These are phyloP conservation scores for Mus spicilegus DNA, from an alignment of 2,113 vertebrate genomes.

Conservation along the genomic window DNA sequence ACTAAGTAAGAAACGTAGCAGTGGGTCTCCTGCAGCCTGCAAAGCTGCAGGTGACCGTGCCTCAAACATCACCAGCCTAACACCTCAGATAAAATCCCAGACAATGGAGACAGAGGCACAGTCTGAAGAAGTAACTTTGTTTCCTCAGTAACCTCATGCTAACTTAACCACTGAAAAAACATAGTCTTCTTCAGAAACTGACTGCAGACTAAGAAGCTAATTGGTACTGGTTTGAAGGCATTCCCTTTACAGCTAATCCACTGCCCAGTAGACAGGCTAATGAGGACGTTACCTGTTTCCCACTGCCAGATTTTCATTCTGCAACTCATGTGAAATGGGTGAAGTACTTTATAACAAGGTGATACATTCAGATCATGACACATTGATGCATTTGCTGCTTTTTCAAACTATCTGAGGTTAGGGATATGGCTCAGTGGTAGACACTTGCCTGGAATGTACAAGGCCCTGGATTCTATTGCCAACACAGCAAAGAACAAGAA, in stretches of 20 bases:
- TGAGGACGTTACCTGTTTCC: neutral
- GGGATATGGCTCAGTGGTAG: neutral
- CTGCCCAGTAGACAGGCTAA: neutral
- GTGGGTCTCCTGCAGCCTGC: neutral
- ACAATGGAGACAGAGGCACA: neutral
- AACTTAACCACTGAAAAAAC: neutral
- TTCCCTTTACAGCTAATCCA: neutral
- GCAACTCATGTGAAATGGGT: conserved; percentile 21
- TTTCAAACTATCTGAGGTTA: conserved; percentile 43
- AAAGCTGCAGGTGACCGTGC: neutral
- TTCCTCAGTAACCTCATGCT: neutral
- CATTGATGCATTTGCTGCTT: neutral
- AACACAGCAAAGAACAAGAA: neutral
- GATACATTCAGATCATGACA: neutral
- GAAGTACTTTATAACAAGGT: conserved; percentile 25
- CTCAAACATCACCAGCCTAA: conserved; percentile 22
- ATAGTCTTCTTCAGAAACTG: conserved; percentile 3
- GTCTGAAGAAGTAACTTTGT: conserved; percentile 23
- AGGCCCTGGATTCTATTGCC: neutral
- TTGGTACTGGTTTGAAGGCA: neutral
- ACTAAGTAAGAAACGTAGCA: neutral
- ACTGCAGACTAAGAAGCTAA: conserved; percentile 19
- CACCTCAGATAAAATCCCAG: conserved; percentile 1
- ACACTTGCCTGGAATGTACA: neutral
- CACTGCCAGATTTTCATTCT: conserved; percentile 21